A percentile compares a stretch with the other conserved stretches of the same genome.
phyloP scores from a whole-genome alignment of 2,113 vertebrate genomes.

The Scomber colias region DNA sequence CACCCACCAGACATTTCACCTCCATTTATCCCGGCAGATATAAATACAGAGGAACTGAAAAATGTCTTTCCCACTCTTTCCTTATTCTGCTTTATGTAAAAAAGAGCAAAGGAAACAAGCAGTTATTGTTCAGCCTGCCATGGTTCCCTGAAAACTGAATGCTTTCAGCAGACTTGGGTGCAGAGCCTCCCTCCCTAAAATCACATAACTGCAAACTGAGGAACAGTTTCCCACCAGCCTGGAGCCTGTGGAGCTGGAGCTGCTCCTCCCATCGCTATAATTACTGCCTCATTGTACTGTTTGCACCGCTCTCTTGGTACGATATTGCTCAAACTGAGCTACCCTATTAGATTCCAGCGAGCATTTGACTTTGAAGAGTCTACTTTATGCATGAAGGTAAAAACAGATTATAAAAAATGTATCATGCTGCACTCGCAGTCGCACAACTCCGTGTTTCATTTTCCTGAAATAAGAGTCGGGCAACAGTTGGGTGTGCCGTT shows the following conservation, averaged over 20 bases:
- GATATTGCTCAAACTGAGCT: slow-evolving; percentile 11
- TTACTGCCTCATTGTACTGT: slow-evolving; percentile 47
- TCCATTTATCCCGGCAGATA: slow-evolving; percentile 48
- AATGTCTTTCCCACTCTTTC: slow-evolving; percentile 32
- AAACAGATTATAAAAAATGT: slow-evolving; percentile 37
- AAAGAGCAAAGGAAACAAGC: slow-evolving; percentile 31
- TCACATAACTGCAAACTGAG: slow-evolving; percentile 11
- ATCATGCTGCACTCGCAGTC: background rate
- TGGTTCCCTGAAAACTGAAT: slow-evolving; percentile 11
- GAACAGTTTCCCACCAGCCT: slow-evolving; percentile 11
- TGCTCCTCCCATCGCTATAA: slow-evolving; percentile 52
- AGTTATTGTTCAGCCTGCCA: slow-evolving; percentile 31
- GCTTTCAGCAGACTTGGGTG: slow-evolving; percentile 1
- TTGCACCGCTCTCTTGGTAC: slow-evolving; percentile 25
- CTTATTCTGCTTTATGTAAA: slow-evolving; percentile 13
- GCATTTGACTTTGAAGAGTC: slow-evolving; percentile 29
- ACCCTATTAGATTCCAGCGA: slow-evolving; percentile 14
- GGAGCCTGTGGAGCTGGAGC: slow-evolving; percentile 44
- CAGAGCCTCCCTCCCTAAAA: slow-evolving; percentile 34
- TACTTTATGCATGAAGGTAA: slow-evolving; percentile 48
- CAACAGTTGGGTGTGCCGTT: slow-evolving; percentile 12
- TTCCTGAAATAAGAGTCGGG: slow-evolving; percentile 39
- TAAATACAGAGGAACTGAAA: slow-evolving; percentile 24
- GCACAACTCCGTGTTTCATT: slow-evolving; percentile 13
- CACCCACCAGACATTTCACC: slow-evolving; percentile 45